Base-by-base conservation (phyloP, 2,888 invertebrate genomes). In the Lithosia quadra region DNA sequence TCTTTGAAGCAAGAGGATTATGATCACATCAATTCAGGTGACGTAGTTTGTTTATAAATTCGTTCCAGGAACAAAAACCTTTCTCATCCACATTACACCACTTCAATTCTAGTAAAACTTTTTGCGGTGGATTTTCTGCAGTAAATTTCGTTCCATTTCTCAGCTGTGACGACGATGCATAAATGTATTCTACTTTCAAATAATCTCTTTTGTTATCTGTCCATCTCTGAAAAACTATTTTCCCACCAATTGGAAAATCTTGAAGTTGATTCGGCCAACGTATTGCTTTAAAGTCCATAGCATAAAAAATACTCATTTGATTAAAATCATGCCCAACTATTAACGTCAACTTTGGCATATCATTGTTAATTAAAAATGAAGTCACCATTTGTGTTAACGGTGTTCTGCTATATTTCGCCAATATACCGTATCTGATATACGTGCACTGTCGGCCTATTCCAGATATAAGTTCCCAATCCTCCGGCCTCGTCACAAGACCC, bases 271-370 rank as follows among this genome's bases (percentile, higher is more conserved):
- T 53, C 8, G 76, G 80, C 49, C 79, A 71, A 9, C 39, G 59
- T 0, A 57, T 60, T 3, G 33, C 18, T 58, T 72, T 56, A 58
- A 79, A 78, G n/a, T n/a, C 73, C 56, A 80, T 69, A 5, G 56
- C 21, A 10, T 60, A 49, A 2, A 36, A 18, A 57, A 81, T 43
- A 18, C 68, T 9, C 55, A 74, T 75, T 9, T 74, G 43, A 69
- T 79, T 81, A 61, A 61, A 76, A 71, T 81, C 81, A 59, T 81
- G 81, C 5, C 79, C 77, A 2, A 80, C 71, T 24, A 80, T 3
- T 36, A 76, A 36, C 5, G 71, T 74, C 13, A 81, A 49, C 56
- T 74, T 81, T 5, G 76, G 70, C 62, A 58, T 73, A 10, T 66
- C 15, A 28, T 76, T 65, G 2, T n/a, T n/a, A n/a, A 49, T 15